Conservation (phyloP, 1,140 invertebrate species). For the Mya arenaria region DNA sequence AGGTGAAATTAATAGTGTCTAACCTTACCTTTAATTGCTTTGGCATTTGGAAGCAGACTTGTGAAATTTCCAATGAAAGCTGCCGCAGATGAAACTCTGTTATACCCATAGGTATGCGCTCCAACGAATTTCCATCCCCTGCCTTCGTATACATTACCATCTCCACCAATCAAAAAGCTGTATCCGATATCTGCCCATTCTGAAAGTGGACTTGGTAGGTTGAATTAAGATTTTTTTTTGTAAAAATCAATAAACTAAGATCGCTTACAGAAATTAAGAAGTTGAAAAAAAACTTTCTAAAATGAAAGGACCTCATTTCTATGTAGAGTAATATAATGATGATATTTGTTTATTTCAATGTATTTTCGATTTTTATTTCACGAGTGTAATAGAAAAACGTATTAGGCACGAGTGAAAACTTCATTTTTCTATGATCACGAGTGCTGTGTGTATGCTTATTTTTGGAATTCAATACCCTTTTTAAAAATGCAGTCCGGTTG, state of each 20-base stretch:
- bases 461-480: neutral
- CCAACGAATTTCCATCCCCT: conserved; percentile 67
- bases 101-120: conserved; percentile 83
- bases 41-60: neutral
- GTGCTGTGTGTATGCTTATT: too few species aligned
- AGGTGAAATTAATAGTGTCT: too few species aligned
- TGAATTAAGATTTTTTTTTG: neutral
- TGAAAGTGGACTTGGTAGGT: neutral
- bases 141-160: conserved; percentile 70
- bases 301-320: neutral
- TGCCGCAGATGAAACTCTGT: conserved; percentile 83
- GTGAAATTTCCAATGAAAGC: conserved; percentile 84
- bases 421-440: too few species aligned
- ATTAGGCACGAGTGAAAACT: too few species aligned
- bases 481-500: neutral
- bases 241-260: neutral
- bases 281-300: neutral
- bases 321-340: neutral
- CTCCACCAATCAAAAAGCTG: conserved; percentile 71
- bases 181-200: conserved; percentile 69
- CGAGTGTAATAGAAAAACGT: too few species aligned
- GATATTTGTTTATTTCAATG: neutral
- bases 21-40: neutral
- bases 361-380: neutral
- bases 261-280: neutral